Percentiles rank a stretch among this genome's conserved stretches.
phyloP scores from a whole-genome alignment of 2,113 vertebrate genomes.

The Sakesphorus luctuosus region DNA sequence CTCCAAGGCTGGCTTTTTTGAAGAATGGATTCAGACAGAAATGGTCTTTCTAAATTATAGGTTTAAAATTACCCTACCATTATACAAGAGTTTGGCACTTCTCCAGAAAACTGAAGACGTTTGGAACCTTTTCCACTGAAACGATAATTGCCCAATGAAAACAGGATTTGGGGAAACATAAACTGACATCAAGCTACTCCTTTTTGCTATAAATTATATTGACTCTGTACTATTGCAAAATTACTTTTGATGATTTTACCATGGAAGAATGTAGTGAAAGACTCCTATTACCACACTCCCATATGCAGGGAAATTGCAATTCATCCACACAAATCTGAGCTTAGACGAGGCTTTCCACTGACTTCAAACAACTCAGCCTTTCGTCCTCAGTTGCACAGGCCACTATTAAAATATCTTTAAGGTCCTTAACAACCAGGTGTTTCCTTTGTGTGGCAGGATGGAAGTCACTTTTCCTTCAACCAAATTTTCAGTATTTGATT shows the following conservation, averaged over 20 bases:
- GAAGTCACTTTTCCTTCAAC: not conserved
- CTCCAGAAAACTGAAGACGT: not conserved
- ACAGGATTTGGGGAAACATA: slow-evolving; percentile 52
- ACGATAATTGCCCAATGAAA: slow-evolving; percentile 40
- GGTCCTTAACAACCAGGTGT: not conserved
- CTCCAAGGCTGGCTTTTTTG: not conserved
- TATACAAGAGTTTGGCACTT: slow-evolving; percentile 36
- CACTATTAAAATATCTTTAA: not conserved
- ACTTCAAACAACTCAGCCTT: slow-evolving; percentile 2
- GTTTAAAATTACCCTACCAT: slow-evolving; percentile 54
- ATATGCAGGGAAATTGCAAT: not conserved
- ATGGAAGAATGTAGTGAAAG: slow-evolving; percentile 42
- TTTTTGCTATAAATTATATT: slow-evolving; percentile 51
- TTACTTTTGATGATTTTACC: slow-evolving; percentile 19
- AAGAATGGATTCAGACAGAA: slow-evolving; percentile 17
- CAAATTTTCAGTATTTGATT: not conserved
- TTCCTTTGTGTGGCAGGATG: not conserved
- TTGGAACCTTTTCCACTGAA: slow-evolving; percentile 47
- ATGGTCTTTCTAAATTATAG: slow-evolving; percentile 34
- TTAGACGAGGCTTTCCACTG: slow-evolving; percentile 22
- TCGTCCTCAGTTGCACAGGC: not conserved
- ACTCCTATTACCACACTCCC: not conserved
- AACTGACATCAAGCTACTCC: slow-evolving; percentile 51
- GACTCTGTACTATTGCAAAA: slow-evolving; percentile 36
- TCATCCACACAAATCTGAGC: slow-evolving; percentile 15